Evolutionary conservation across 2,113 vertebrate species (phyloP).

Genomic region (Emberiza fucata): DNA sequence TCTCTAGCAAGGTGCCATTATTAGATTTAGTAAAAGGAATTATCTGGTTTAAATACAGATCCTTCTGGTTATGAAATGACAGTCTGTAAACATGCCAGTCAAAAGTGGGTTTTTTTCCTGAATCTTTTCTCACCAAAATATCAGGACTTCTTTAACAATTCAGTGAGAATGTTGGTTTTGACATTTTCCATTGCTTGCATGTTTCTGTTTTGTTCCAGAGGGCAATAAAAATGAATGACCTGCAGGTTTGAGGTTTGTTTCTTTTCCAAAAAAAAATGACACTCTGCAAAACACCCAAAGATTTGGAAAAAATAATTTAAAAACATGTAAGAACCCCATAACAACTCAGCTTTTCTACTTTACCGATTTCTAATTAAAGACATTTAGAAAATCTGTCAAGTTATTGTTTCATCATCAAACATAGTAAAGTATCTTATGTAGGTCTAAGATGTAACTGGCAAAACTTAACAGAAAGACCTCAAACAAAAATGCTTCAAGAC

Average conservation of each 20-base stretch:
- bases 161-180: not conserved
- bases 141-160: not conserved
- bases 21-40: not conserved
- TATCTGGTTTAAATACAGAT: not conserved
- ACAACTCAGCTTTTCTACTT: not conserved
- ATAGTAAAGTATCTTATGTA: not conserved
- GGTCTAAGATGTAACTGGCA: not conserved
- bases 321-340: not conserved
- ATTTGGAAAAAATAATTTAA: not conserved
- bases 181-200: slow-evolving; percentile 15
- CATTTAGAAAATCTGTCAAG: not conserved
- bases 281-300: not conserved
- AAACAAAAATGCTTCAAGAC: not conserved
- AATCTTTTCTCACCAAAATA: not conserved
- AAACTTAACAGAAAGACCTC: not conserved
- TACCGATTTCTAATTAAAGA: not conserved
- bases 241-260: slow-evolving; percentile 16
- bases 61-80: not conserved
- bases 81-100: not conserved
- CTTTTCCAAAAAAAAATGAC: not conserved
- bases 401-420: not conserved
- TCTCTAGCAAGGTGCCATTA: not conserved
- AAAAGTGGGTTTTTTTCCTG: not conserved
- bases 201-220: slow-evolving; percentile 35
- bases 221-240: slow-evolving; percentile 43